Base-by-base conservation (phyloP, 2,113 vertebrate genomes). In the Ailuropoda melanoleuca region DNA sequence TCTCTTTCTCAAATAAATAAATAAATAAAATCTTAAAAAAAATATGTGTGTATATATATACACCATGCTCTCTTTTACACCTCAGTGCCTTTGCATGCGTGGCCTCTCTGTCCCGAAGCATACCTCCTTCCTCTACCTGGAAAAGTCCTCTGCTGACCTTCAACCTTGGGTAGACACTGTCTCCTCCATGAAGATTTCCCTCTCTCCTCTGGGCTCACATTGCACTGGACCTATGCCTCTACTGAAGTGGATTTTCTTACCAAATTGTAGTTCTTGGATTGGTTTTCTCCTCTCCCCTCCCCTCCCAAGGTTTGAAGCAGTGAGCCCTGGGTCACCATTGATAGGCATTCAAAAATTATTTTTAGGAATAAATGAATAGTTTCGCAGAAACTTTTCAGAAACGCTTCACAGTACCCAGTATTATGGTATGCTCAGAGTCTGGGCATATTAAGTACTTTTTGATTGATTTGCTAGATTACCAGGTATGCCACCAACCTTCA, bases 401-500 rank as follows among this genome's bases (percentile, higher is more conserved):
- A 50, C 11, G 4, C 66, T 93, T 91, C 74, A 85, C 37, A n/a
- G 74, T 70, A 72, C 64, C 58, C 48, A 93, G 53, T 87, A 56
- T 96, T 90, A 80, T 24, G 50, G n/a, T 82, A n/a, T 89, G 53
- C 80, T 48, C 80, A 37, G 66, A 88, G 70, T 89, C 84, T 95
- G 90, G 31, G 84, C 58, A 64, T 87, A 96, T 93, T 70, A 64
- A 96, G 39, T 58, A 34, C 50, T 81, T 97, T 95, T 95, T 98
- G 94, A 98, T 96, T 97, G 96, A 97, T 94, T 92, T 97, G 88
- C 75, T 93, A 88, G 90, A 97, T 97, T 97, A 88, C 58, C 74
- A 96, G 96, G 84, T 96, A 80, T 8, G 86, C 48, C 7, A 68
- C 34, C 66, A 95, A 37, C 80, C 94, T 96, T 96, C 93, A 95